These are phyloP conservation scores for Oxygymnocypris stewartii DNA, from an alignment of 2,113 vertebrate species.

Conservation along the genomic window DNA sequence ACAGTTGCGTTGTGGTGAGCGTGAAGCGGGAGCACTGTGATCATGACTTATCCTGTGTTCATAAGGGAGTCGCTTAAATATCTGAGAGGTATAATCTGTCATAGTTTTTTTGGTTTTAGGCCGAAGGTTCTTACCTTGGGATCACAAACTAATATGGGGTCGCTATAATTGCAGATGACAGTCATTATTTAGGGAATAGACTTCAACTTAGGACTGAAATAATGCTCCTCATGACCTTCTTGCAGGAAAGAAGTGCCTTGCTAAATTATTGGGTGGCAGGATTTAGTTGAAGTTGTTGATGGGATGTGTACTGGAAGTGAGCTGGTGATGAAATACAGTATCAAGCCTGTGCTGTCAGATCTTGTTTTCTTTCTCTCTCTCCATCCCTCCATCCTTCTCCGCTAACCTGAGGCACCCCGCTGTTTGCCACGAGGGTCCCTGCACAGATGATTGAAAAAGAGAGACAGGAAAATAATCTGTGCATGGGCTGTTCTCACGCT, in stretches of 20 bases:
- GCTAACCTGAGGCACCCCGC: neutral
- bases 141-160: neutral
- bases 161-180: neutral
- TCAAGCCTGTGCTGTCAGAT: neutral
- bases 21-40: neutral
- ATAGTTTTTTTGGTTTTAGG: neutral
- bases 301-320: constrained; percentile 10
- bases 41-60: constrained; percentile 30
- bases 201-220: neutral
- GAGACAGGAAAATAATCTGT: neutral
- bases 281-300: constrained; percentile 13
- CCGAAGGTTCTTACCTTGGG: neutral
- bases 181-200: neutral
- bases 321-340: constrained; percentile 15
- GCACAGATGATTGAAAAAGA: constrained; percentile 18
- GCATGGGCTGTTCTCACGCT: constrained; percentile 25
- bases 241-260: neutral
- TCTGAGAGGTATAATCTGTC: constrained; percentile 12
- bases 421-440: constrained; percentile 20
- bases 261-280: constrained; percentile 14
- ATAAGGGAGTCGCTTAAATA: constrained; percentile 32
- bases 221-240: neutral
- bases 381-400: neutral
- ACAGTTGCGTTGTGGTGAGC: constrained; percentile 32
- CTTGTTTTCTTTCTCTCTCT: neutral